Conservation (phyloP, 2,888 invertebrate species). For the Lithophane socia region DNA sequence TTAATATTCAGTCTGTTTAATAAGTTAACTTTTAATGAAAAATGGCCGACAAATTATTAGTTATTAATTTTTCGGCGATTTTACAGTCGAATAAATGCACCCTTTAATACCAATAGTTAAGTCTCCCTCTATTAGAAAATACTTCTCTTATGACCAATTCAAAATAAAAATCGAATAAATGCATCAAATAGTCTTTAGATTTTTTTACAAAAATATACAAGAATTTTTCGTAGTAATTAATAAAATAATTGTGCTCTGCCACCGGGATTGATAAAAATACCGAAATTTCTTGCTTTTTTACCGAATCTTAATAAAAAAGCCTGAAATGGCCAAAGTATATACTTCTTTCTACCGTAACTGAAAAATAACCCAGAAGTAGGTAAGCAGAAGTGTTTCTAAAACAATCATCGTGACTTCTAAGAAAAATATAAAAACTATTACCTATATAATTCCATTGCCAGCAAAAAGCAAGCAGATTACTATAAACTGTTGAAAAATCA, state of each 20-base stretch:
- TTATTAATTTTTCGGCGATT: conserved; percentile 80
- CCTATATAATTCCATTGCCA: conserved; percentile 6
- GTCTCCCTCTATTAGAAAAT: conserved; percentile 29
- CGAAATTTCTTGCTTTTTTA: background rate
- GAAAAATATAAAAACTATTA: conserved; percentile 9
- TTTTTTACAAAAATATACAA: background rate
- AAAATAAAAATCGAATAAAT: conserved; percentile 44
- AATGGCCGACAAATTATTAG: conserved; percentile 81
- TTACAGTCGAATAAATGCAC: conserved; percentile 76
- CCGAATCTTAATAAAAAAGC: background rate
- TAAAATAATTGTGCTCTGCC: conserved; percentile 25
- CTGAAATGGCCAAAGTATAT: background rate
- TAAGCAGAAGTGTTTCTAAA: background rate
- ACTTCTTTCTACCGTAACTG: background rate
- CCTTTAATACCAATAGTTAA: conserved; percentile 69
- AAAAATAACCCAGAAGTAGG: conserved; percentile 13
- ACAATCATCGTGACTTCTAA: conserved; percentile 29
- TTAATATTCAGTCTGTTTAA: conserved; percentile 82
- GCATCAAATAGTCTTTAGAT: conserved; percentile 14
- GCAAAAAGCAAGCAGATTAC: conserved; percentile 28
- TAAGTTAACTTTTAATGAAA: conserved; percentile 74
- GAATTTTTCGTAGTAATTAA: background rate
- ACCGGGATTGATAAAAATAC: conserved; percentile 10
- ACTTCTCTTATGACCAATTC: conserved; percentile 33
- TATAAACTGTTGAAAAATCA: conserved; percentile 23